Base-by-base conservation (phyloP, 2,888 invertebrate genomes). In the Ceramica pisi region DNA sequence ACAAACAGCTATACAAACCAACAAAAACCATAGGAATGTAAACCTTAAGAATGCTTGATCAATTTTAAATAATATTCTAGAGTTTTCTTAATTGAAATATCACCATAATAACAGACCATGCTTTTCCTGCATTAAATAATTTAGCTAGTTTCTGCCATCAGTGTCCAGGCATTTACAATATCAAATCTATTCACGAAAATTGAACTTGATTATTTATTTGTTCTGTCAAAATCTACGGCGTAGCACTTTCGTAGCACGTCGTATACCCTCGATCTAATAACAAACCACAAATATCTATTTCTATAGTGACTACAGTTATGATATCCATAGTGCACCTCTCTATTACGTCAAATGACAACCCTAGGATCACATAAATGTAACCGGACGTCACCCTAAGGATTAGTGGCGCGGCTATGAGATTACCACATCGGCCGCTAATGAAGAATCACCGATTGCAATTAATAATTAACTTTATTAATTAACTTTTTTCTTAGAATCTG, bases 381-480 rank as follows among this genome's bases (percentile, higher is more conserved):
- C 93, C 91, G 92, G 93, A 93, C 94, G 92, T 95, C 95, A 94
- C 95, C 95, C 91, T 91, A 92, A 92, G 96, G 96, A 96, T 96
- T 96, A 96, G 95, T 91, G 90, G 91, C 94, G 93, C 90, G 93
- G 93, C 94, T 92, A 93, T 93, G 92, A 94, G 95, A 96, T 96
- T 96, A 96, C 95, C 93, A 93, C 94, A 94, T 93, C 93, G 92
- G 90, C 92, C 94, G 90, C 95, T 95, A 96, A 96, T 95, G 93
- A 94, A 95, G 93, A 95, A 95, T 94, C 92, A 94, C 93, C 92
- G 91, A 94, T 94, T 93, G 92, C 89, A 91, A 90, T 92, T 90
- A 91, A 89, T 91, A 90, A 90, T 89, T 88, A 86, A 86, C 85
- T 85, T 86, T 79, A 88, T 89, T 82, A 69, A 68, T 73, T 78